These are phyloP conservation scores for Bergia puertoricense DNA, from an alignment of 92 coral and sea anemone species.

Conservation along the genomic window DNA sequence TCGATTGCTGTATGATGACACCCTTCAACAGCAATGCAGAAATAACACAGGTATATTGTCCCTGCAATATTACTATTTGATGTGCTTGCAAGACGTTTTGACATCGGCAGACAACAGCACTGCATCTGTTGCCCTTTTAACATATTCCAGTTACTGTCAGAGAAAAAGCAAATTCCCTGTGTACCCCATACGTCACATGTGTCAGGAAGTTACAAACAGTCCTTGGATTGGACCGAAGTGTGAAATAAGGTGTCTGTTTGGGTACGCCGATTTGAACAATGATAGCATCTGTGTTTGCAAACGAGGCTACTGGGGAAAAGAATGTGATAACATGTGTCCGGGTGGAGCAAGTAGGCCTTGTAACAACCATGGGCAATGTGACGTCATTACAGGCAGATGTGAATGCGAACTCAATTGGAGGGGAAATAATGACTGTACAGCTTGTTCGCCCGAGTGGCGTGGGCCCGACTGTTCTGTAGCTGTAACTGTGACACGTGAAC, in stretches of 20 bases:
- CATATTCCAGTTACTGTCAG: slow-evolving; percentile 56
- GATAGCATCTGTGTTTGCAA: slow-evolving; percentile 53
- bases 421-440: slow-evolving; percentile 58
- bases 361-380: slow-evolving; percentile 60
- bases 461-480: slow-evolving; percentile 61
- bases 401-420: slow-evolving; percentile 61
- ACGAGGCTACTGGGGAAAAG: slow-evolving; percentile 64
- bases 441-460: slow-evolving; percentile 63
- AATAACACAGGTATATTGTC: slow-evolving; percentile 40
- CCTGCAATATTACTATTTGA: slow-evolving; percentile 57
- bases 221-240: slow-evolving; percentile 67
- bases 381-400: slow-evolving; percentile 53
- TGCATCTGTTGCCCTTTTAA: slow-evolving; percentile 35
- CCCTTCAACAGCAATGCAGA: slow-evolving; percentile 38
- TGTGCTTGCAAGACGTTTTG: slow-evolving; percentile 57
- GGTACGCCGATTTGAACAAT: slow-evolving; percentile 44
- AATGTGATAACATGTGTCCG: slow-evolving; percentile 57
- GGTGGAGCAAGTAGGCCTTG: slow-evolving; percentile 65
- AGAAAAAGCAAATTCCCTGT: slow-evolving; percentile 31
- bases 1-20: slow-evolving; percentile 42
- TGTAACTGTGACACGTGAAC: slow-evolving; percentile 39
- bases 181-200: slow-evolving; percentile 57
- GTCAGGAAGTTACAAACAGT: slow-evolving; percentile 52
- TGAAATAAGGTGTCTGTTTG: slow-evolving; percentile 57
- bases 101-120: slow-evolving; percentile 41